These are phyloP conservation scores for Platygyra sinensis DNA, from an alignment of 64 coral and sea anemone species.

Conservation along the genomic window DNA sequence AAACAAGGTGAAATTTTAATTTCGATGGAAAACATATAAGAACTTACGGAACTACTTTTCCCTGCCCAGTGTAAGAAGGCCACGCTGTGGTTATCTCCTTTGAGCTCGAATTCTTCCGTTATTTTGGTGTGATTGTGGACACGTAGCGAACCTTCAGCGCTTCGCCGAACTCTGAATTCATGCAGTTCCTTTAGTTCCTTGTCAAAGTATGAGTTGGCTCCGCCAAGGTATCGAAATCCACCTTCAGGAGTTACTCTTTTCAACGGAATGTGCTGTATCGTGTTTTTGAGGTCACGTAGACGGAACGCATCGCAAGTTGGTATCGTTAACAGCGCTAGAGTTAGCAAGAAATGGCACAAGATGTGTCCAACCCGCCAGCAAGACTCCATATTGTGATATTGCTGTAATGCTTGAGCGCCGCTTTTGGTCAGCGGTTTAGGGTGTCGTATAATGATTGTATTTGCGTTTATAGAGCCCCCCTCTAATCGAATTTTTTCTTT, in stretches of 20 bases:
- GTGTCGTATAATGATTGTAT: neutral
- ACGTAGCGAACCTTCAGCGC: neutral
- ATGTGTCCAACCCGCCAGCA: neutral
- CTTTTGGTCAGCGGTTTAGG: slow-evolving; percentile 37
- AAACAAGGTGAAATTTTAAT: neutral
- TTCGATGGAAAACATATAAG: neutral
- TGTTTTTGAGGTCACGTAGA: neutral
- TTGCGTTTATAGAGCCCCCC: neutral
- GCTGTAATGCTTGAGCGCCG: neutral
- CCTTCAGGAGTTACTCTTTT: neutral
- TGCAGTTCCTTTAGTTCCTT: slow-evolving; percentile 10
- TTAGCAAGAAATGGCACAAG: neutral
- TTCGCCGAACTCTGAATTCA: neutral
- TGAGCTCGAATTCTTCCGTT: slow-evolving; percentile 52
- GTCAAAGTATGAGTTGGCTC: neutral
- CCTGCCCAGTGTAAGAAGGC: slow-evolving; percentile 72
- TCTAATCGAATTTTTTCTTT: neutral
- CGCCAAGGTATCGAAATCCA: neutral
- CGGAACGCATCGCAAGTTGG: neutral
- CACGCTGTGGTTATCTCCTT: slow-evolving; percentile 61
- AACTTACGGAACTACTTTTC: slow-evolving; percentile 47
- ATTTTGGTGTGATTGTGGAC: neutral
- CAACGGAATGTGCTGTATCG: neutral
- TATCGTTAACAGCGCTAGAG: neutral
- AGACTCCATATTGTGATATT: neutral